Evolutionary conservation across 2,113 vertebrate genomes (phyloP).

Genomic region (human): GRCh38 chr11:4920501-4921000

Average conservation of each 20-base stretch:
- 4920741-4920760: background rate
- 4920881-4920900: background rate
- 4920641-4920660: background rate
- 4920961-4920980: background rate
- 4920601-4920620: background rate
- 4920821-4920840: background rate
- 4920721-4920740: background rate
- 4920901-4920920: background rate
- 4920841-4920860: background rate
- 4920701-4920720: background rate
- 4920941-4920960: background rate
- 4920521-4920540: background rate
- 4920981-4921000: background rate
- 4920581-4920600: background rate
- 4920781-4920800: background rate
- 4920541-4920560: background rate
- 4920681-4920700: background rate
- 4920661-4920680: background rate
- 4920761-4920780: background rate
- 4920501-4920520: background rate
- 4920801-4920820: background rate
- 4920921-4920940: background rate
- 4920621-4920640: background rate
- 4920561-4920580: background rate
- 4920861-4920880: background rate